Conservation (phyloP, 2,797 vertebrate species). For the Etheostoma perlongum region DNA sequence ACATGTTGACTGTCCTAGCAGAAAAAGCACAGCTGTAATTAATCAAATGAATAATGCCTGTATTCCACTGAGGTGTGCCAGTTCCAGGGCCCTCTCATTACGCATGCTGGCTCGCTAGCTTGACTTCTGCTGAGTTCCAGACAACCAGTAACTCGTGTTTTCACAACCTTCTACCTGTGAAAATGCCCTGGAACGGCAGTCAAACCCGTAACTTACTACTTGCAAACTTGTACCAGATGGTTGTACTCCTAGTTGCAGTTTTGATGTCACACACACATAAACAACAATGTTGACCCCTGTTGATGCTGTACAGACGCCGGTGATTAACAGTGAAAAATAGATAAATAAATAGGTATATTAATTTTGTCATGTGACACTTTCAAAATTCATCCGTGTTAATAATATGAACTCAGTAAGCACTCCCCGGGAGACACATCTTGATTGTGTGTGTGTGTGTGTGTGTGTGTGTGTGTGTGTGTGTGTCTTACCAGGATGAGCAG, state of each 20-base stretch:
- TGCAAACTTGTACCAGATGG: too few species aligned
- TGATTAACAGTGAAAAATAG: too few species aligned
- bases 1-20: conserved; percentile 15
- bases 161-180: too few species aligned
- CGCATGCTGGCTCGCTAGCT: background rate
- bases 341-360: background rate
- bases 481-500: conserved; percentile 97
- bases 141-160: too few species aligned
- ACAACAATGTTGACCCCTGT: too few species aligned
- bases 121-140: background rate
- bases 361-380: conserved; percentile 3
- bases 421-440: background rate
- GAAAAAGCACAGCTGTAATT: conserved; percentile 2
- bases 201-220: too few species aligned
- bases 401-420: background rate
- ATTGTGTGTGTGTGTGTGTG: conserved; percentile 9
- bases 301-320: too few species aligned
- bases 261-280: too few species aligned
- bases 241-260: too few species aligned
- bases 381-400: conserved; percentile 12
- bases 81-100: background rate
- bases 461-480: conserved; percentile 3
- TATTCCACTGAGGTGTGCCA: conserved; percentile 18
- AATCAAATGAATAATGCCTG: conserved; percentile 7
- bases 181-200: too few species aligned